phyloP scores from a whole-genome alignment of 2,888 invertebrate genomes.

The Ischnus inquisitorius region DNA sequence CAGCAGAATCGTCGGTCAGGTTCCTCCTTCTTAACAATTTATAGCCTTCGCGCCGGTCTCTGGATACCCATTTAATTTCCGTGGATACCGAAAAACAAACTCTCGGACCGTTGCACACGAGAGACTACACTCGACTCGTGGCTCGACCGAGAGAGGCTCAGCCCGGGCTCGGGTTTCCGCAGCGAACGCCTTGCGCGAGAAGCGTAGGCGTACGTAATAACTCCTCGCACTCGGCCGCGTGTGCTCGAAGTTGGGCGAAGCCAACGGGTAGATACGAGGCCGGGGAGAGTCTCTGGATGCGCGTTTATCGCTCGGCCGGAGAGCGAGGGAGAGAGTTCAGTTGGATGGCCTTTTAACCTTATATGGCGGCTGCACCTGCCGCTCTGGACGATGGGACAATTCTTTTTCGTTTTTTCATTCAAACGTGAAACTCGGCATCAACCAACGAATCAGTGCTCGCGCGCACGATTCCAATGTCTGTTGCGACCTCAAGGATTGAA shows the following conservation, averaged over 20 bases:
- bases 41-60: slow-evolving; percentile 67
- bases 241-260: slow-evolving; percentile 76
- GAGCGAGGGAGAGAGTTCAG: slow-evolving; percentile 74
- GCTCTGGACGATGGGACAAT: slow-evolving; percentile 71
- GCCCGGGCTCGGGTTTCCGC: slow-evolving; percentile 75
- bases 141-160: slow-evolving; percentile 40
- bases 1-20: slow-evolving; percentile 59
- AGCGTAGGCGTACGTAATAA: slow-evolving; percentile 81
- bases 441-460: slow-evolving; percentile 71
- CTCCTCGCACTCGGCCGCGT: slow-evolving; percentile 70
- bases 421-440: slow-evolving; percentile 66
- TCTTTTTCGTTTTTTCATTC: slow-evolving; percentile 68
- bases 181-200: slow-evolving; percentile 65
- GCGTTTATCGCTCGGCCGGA: slow-evolving; percentile 74
- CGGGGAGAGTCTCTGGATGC: slow-evolving; percentile 59
- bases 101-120: slow-evolving; percentile 43
- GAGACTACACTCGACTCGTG: slow-evolving; percentile 3
- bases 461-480: slow-evolving; percentile 24
- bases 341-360: slow-evolving; percentile 82
- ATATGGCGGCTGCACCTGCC: slow-evolving; percentile 81
- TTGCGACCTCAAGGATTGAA: slow-evolving; percentile 23
- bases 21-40: slow-evolving; percentile 68
- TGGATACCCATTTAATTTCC: slow-evolving; percentile 78
- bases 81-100: slow-evolving; percentile 78
- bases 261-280: slow-evolving; percentile 57